Evolutionary conservation across 2,797 vertebrate genomes (phyloP).

Genomic region (Phylloscopus collybita): DNA sequence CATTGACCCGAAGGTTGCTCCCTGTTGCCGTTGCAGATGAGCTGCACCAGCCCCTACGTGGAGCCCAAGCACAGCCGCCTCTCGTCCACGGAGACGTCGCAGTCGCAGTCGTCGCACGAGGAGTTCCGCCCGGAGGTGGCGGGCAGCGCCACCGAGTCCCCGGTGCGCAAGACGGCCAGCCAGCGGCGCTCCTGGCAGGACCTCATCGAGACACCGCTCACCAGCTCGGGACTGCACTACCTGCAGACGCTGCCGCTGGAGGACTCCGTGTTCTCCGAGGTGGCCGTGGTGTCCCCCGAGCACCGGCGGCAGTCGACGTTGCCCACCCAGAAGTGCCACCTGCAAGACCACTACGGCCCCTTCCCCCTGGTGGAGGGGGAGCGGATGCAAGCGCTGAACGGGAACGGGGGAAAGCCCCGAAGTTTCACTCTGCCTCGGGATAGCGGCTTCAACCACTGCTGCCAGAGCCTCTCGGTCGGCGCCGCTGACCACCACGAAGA

Average conservation of each 20-base stretch:
- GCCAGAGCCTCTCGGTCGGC: conserved; percentile 83
- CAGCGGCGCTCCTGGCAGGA: conserved; percentile 98
- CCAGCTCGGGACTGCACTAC: conserved; percentile 95
- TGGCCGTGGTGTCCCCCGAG: conserved; percentile 85
- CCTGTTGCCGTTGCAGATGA: conserved; percentile 79
- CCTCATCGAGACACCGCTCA: conserved; percentile 96
- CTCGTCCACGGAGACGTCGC: conserved; percentile 96
- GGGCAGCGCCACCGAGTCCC: conserved; percentile 88
- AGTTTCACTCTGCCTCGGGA: conserved; percentile 97
- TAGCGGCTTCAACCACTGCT: conserved; percentile 90
- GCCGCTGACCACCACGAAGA: conserved; percentile 84
- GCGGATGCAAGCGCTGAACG: conserved; percentile 79
- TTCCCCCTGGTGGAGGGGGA: conserved; percentile 86
- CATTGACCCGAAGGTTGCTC: neutral
- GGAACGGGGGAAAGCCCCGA: conserved; percentile 88
- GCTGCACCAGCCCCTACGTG: conserved; percentile 88
- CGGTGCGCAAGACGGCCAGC: conserved; percentile 91
- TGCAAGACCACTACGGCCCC: conserved; percentile 90
- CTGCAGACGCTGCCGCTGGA: conserved; percentile 96
- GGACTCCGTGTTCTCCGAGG: conserved; percentile 94
- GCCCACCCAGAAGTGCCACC: conserved; percentile 90
- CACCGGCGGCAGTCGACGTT: conserved; percentile 93
- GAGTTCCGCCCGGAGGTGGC: conserved; percentile 91
- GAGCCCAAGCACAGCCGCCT: conserved; percentile 93
- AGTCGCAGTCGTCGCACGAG: conserved; percentile 96